Percentiles rank a stretch among this genome's conserved stretches.
Evolutionary conservation across 2,797 vertebrate genomes (phyloP).

Genomic region (Tadarida brasiliensis): DNA sequence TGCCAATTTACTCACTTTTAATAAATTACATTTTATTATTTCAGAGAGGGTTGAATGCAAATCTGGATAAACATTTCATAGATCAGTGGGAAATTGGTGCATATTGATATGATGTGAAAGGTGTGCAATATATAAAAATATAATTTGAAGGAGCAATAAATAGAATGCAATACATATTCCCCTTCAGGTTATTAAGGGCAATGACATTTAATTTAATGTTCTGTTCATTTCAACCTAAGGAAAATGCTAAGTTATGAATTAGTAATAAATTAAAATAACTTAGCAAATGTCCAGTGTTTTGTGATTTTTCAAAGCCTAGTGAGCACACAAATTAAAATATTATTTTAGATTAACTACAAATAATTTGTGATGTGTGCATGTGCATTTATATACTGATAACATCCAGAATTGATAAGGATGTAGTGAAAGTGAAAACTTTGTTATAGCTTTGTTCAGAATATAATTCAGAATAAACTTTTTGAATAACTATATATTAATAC

Average conservation of each 20-base stretch:
- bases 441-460: not conserved
- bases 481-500: not conserved
- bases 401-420: not conserved
- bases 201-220: slow-evolving; percentile 21
- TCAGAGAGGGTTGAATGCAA: not conserved
- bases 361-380: not conserved
- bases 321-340: not conserved
- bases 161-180: not conserved
- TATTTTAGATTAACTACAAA: not conserved
- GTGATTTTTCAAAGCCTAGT: not conserved
- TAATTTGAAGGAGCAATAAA: not conserved
- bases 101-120: not conserved
- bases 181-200: not conserved
- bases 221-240: not conserved
- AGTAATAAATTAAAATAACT: not conserved
- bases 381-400: not conserved
- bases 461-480: not conserved
- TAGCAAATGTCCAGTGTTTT: not conserved
- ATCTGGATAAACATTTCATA: not conserved
- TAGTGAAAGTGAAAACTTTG: not conserved
- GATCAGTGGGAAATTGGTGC: not conserved
- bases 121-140: not conserved
- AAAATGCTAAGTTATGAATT: slow-evolving; percentile 2
- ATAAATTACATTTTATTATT: slow-evolving; percentile 23
- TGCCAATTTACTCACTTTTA: not conserved